Percentiles rank a stretch among this genome's conserved stretches.
These are phyloP conservation scores for Eumerus sabulonum DNA, from an alignment of 2,888 invertebrate genomes.

Conservation along the genomic window DNA sequence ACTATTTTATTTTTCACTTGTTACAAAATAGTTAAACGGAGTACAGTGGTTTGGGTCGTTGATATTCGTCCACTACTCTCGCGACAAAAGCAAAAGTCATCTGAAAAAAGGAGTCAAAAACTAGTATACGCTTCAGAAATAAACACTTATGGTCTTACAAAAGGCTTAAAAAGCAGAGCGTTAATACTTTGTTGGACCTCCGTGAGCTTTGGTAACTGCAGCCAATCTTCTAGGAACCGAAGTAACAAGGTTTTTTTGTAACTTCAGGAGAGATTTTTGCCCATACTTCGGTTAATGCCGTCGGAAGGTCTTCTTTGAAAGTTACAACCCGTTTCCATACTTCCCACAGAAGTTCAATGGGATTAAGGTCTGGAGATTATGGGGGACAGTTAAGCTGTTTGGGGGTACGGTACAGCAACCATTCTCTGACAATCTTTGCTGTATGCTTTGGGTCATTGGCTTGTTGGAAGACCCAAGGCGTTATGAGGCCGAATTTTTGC, in stretches of 20 bases:
- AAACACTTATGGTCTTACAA: too few relatives aligned
- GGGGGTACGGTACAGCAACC: constrained; percentile 1
- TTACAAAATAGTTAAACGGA: too few relatives aligned
- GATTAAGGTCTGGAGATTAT: background rate
- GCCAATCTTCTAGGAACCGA: too few relatives aligned
- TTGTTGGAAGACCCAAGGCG: constrained; percentile 9
- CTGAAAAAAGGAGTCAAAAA: too few relatives aligned
- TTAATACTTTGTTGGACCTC: too few relatives aligned
- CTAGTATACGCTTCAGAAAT: too few relatives aligned
- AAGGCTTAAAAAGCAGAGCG: too few relatives aligned
- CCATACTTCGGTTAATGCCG: background rate
- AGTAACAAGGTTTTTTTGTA: background rate
- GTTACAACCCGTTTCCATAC: constrained; percentile 17
- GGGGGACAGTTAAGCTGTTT: background rate
- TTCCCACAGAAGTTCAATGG: background rate
- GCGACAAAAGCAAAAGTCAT: too few relatives aligned
- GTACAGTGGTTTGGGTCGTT: too few relatives aligned
- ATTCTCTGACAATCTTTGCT: constrained; percentile 12
- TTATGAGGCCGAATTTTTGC: background rate
- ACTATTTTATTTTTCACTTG: too few relatives aligned
- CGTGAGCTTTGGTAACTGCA: too few relatives aligned
- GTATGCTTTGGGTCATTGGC: constrained; percentile 12
- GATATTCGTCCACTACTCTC: too few relatives aligned
- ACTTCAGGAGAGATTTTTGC: background rate
- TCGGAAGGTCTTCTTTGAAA: background rate